phyloP scores from a whole-genome alignment of 92 coral and sea anemone genomes.

The Isaurus tuberculatus region DNA sequence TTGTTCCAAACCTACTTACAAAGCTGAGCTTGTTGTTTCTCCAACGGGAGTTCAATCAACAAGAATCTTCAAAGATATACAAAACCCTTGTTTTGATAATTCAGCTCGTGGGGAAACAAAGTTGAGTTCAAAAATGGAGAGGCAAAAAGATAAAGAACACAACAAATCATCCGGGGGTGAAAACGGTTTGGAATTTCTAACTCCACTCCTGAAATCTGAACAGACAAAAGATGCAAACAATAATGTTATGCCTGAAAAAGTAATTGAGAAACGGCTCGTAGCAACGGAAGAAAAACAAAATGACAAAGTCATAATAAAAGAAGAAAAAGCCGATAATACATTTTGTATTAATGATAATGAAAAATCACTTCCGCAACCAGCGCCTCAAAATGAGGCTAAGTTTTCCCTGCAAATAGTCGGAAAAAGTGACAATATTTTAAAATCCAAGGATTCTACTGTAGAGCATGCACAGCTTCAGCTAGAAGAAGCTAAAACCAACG shows the following conservation, averaged over 20 bases:
- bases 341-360: background rate
- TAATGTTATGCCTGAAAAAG: background rate
- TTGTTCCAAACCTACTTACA: slow-evolving; percentile 11
- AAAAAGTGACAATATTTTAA: no score
- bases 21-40: slow-evolving; percentile 25
- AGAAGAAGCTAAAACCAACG: background rate
- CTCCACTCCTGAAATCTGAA: background rate
- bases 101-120: background rate
- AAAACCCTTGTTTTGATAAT: background rate
- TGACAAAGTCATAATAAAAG: background rate
- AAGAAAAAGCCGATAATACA: background rate
- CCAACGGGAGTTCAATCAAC: slow-evolving; percentile 7
- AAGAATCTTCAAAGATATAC: background rate
- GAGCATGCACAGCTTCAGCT: background rate
- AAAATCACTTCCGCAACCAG: background rate
- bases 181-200: background rate
- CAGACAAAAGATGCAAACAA: slow-evolving; percentile 27
- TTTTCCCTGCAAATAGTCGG: no score
- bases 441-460: no score
- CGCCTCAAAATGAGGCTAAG: no score
- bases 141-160: background rate
- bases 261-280: background rate
- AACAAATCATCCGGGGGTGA: background rate
- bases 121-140: background rate
- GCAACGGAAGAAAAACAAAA: background rate